Evolutionary conservation across 2,888 invertebrate genomes (phyloP).

Genomic region (Synanthedon formicaeformis): DNA sequence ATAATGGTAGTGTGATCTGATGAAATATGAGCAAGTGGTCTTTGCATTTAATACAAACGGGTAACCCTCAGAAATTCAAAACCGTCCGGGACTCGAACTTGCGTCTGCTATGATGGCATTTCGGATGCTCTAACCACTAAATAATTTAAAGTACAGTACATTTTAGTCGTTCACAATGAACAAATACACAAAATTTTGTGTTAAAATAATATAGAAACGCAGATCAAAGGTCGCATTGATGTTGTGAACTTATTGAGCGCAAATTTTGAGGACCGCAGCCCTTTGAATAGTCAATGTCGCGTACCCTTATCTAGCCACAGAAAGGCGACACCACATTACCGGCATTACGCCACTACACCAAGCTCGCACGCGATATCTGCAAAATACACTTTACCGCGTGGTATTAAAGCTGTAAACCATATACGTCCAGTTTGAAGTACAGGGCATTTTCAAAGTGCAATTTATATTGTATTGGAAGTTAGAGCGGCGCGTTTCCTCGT

Average conservation of each 20-base stretch:
- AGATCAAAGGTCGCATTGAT: slow-evolving; percentile 43
- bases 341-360: slow-evolving; percentile 54
- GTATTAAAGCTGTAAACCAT: slow-evolving; percentile 48
- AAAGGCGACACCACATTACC: slow-evolving; percentile 70
- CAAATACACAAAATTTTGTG: neutral
- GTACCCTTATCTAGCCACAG: slow-evolving; percentile 69
- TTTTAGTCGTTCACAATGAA: too few relatives aligned
- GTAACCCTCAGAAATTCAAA: too few relatives aligned
- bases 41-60: too few relatives aligned
- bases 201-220: slow-evolving; percentile 10
- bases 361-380: slow-evolving; percentile 12
- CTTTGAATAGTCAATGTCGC: slow-evolving; percentile 72
- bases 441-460: slow-evolving; percentile 66
- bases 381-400: slow-evolving; percentile 36
- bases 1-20: too few relatives aligned
- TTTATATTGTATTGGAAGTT: slow-evolving; percentile 70
- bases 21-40: too few relatives aligned
- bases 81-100: too few relatives aligned
- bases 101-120: too few relatives aligned
- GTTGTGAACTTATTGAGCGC: slow-evolving; percentile 66
- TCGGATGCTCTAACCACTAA: too few relatives aligned
- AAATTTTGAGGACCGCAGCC: slow-evolving; percentile 69
- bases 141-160: too few relatives aligned
- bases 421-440: slow-evolving; percentile 41
- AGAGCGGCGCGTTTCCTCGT: slow-evolving; percentile 46